Percentiles rank a stretch among this genome's conserved stretches.
These are phyloP conservation scores for Laticauda laticaudata DNA, from an alignment of 2,113 vertebrate genomes.

Conservation along the genomic window DNA sequence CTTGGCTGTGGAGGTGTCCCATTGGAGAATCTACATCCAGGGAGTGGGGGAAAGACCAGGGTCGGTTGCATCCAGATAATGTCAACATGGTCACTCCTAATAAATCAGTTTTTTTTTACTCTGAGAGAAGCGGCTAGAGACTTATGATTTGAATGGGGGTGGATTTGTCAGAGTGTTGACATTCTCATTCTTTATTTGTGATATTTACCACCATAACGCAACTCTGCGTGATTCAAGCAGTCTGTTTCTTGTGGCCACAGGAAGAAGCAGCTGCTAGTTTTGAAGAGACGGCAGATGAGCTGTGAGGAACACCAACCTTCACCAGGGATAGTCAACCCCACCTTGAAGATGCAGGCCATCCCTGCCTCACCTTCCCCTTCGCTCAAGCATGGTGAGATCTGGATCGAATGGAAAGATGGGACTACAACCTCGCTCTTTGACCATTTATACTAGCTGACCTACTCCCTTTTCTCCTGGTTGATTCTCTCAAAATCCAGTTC, in stretches of 20 bases:
- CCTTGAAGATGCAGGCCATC: neutral
- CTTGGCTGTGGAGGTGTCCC: too few species aligned
- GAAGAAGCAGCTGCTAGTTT: constrained; percentile 77
- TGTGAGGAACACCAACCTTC: neutral
- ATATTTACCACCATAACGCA: neutral
- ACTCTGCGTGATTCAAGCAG: neutral
- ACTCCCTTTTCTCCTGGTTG: neutral
- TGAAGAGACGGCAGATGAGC: constrained; percentile 70
- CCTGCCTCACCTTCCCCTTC: constrained; percentile 69
- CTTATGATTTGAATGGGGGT: too few species aligned
- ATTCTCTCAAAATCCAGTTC: neutral
- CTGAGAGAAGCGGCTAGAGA: too few species aligned
- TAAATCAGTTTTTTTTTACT: too few species aligned
- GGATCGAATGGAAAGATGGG: constrained; percentile 84
- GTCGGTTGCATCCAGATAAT: too few species aligned
- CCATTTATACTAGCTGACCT: constrained; percentile 40
- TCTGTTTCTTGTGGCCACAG: neutral
- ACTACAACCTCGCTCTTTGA: constrained; percentile 83
- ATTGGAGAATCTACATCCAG: too few species aligned
- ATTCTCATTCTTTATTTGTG: too few species aligned
- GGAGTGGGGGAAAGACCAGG: too few species aligned
- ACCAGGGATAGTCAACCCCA: neutral
- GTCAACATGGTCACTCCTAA: too few species aligned
- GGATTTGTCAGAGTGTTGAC: too few species aligned
- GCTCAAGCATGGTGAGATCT: constrained; percentile 77